Evolutionary conservation across 2,797 vertebrate genomes (phyloP), one percentile per base, ranked within the genome.

Genomic region (Cyprinodon diabolis): DNA sequence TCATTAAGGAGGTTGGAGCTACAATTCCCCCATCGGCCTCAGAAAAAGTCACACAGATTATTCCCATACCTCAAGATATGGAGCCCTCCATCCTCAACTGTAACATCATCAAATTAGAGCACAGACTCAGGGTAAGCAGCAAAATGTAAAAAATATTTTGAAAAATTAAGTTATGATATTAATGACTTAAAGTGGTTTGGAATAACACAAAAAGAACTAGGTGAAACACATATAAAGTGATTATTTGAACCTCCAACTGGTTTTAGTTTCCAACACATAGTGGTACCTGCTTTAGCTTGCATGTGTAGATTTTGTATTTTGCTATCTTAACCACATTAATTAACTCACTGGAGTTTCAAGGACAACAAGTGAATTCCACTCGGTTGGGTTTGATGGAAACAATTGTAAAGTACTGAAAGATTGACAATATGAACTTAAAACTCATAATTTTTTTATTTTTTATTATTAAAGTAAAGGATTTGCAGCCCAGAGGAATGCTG

Each of bases 61-160:
- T 98, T 77, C 91, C 91, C 83, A 95, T 98, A 83, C 97, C 97
- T 48, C 92, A 86, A 0, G 94, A 96, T 65, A 60, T 86, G 0
- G 94, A 94, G 55, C 71, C 91, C 54, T 97, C 97, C 2, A 96
- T 98, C 84, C 78, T 94, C 0, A 96, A 97, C 91, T 98, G 97
- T 86, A 95, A 69, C 47, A 96, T 96, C 89, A 95, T 99, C 71
- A 96, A 95, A 83, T 95, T 89, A 77, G 97, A 99, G 82, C 95
- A 98, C 95, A 96, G 95, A 72, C 91, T 98, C 52, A 96, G 94
- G 95, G 97, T 98, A 90, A 21, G 96, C 54, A 68, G 37, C 15
- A 19, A 23, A 4, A 12, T 21, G 49, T 48, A 6, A 25, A 62
- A 62, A 2, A 69, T n/a, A 49, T 52, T 35, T 57, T 13, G 0